Percentiles rank a stretch among this genome's conserved stretches.
Evolutionary conservation across 2,888 invertebrate genomes (phyloP).

Genomic region (Strigamia crassipes): DNA sequence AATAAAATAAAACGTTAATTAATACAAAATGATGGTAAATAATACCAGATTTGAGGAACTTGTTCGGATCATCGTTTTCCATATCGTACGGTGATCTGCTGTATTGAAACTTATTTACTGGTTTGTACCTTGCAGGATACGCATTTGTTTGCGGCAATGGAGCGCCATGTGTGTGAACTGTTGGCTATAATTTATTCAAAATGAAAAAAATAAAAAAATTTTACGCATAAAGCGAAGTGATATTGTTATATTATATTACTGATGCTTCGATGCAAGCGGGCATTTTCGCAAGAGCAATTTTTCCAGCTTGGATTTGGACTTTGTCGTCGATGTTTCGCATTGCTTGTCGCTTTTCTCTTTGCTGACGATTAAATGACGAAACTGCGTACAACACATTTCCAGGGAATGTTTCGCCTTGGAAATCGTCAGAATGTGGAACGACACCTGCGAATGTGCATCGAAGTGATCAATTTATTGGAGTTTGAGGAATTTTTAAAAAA

Average conservation of each 20-base stretch:
- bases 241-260: too few relatives aligned
- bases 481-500: too few relatives aligned
- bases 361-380: neutral
- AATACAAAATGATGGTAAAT: too few relatives aligned
- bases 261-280: neutral
- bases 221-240: too few relatives aligned
- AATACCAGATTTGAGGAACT: neutral
- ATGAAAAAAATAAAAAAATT: neutral
- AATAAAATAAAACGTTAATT: too few relatives aligned
- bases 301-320: neutral
- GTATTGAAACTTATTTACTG: neutral
- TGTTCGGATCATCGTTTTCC: neutral
- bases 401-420: neutral
- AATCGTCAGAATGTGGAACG: neutral
- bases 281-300: neutral
- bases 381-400: neutral
- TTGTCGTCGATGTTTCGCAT: neutral
- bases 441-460: neutral
- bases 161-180: neutral
- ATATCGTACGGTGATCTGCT: neutral
- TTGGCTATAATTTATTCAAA: neutral
- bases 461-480: too few relatives aligned
- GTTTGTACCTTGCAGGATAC: neutral
- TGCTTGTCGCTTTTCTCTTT: neutral
- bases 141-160: neutral